Evolutionary conservation across 2,797 vertebrate species (phyloP), one percentile per base, ranked within the genome.

Genomic region (Neosilurus mollespiculum): DNA sequence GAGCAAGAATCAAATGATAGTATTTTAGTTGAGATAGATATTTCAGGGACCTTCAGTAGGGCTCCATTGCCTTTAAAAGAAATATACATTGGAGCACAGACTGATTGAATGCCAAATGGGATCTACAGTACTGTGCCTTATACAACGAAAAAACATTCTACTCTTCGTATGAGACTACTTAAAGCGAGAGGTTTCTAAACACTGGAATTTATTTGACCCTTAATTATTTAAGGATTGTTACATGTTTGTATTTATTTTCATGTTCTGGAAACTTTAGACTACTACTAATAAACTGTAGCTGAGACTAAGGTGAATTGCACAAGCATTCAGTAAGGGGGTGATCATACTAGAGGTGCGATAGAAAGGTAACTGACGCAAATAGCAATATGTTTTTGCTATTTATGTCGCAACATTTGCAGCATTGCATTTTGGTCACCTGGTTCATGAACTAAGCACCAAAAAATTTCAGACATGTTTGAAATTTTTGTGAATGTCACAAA

Each of bases 111-210:
- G 87, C 84, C 84, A 61, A 85, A 88, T 90, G 87, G 88, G 66
- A 65, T 80, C 53, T 90, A 82, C 85, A 89, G 89, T 90, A 82
- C 85, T 90, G 89, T 92, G 91, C 92, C 91, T 93, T 90, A 76
- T 86, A 89, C 37, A 87, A 88, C 89, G 88, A 78, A 79, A 81
- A 86, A 82, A 43, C 91, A 90, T n/a, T 77, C 58, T 53, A 83
- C 86, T 87, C 85, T 90, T 88, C 89, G 90, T 93, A 93, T 91
- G 89, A 91, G 92, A 92, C 92, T 93, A 92, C 93, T 93, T 91
- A 81, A 90, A 87, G 86, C 80, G 70, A 86, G 70, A 71, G 88
- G 83, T 81, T 49, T 24, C 85, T 87, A 78, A 93, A 93, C 93
- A 93, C 93, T 94, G 93, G 93, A 93, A 91, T 76, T 77, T 37